phyloP scores from a whole-genome alignment of 1,140 invertebrate genomes.

The Popillia japonica region DNA sequence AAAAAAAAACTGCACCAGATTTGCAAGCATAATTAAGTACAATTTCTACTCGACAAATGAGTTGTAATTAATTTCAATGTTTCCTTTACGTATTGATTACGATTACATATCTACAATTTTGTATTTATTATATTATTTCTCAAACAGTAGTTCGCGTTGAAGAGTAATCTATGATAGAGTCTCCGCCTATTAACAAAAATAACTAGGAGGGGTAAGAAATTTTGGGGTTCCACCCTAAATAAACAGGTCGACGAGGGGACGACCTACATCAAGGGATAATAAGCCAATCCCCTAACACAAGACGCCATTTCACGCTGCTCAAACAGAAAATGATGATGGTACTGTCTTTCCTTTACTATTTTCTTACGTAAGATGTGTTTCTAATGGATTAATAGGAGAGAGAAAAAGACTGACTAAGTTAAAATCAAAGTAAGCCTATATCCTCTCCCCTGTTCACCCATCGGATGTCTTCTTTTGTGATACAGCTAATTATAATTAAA shows the following conservation, averaged over 20 bases:
- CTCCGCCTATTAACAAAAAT: slow-evolving; percentile 32
- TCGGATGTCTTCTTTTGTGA: slow-evolving; percentile 35
- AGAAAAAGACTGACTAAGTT: slow-evolving; percentile 54
- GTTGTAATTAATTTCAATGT: neutral
- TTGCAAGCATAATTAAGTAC: neutral
- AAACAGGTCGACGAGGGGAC: slow-evolving; percentile 40
- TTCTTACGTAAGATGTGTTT: slow-evolving; percentile 37
- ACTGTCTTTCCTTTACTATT: slow-evolving; percentile 4
- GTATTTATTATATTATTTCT: neutral
- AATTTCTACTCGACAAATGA: neutral
- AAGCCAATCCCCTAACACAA: slow-evolving; percentile 37
- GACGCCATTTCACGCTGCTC: slow-evolving; percentile 40
- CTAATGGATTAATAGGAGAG: slow-evolving; percentile 55
- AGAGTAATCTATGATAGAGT: neutral
- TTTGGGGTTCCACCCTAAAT: slow-evolving; percentile 38
- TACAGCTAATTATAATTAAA: slow-evolving; percentile 13
- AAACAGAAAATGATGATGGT: slow-evolving; percentile 21
- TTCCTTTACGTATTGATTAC: neutral
- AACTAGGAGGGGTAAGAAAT: neutral
- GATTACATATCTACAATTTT: neutral
- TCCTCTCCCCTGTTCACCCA: slow-evolving; percentile 54
- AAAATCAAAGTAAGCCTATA: slow-evolving; percentile 49
- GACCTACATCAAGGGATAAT: slow-evolving; percentile 32
- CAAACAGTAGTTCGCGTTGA: neutral
- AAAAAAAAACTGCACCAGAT: neutral